These are phyloP conservation scores for Tamandua tetradactyla DNA, from an alignment of 2,797 vertebrate genomes.

Conservation along the genomic window DNA sequence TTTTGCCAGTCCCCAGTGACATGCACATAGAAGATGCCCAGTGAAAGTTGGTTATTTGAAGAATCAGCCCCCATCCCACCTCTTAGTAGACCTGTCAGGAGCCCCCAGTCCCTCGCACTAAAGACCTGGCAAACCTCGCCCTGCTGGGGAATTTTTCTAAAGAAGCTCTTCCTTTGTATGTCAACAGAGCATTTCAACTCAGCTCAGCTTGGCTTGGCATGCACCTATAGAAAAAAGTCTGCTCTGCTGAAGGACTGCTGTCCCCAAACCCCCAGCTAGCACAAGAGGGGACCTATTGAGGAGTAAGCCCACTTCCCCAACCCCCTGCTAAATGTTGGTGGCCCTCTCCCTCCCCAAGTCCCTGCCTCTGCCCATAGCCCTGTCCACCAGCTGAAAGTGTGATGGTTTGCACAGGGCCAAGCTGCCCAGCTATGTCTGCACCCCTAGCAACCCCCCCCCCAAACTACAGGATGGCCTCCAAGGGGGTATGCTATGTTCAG, in stretches of 20 bases:
- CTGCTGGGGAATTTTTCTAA: constrained; percentile 36
- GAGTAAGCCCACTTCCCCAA: no score
- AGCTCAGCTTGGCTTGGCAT: neutral
- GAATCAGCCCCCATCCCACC: neutral
- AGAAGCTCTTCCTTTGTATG: neutral
- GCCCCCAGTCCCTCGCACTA: neutral
- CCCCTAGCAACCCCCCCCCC: neutral
- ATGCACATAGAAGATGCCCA: neutral
- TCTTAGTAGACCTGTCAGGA: neutral
- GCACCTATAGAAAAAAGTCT: constrained; percentile 21
- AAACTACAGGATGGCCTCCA: neutral
- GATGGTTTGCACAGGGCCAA: neutral
- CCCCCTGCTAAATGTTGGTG: neutral
- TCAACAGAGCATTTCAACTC: neutral
- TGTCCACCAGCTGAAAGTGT: neutral
- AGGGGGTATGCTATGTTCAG: accelerated
- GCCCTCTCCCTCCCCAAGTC: neutral
- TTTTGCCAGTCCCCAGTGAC: neutral
- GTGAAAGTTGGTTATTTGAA: neutral
- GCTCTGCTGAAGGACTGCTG: neutral
- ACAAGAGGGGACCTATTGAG: accelerated
- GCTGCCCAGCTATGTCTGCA: accelerated
- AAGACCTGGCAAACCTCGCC: neutral
- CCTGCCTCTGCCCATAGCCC: no score
- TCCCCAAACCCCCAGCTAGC: neutral